Base-by-base conservation (phyloP, 2,888 invertebrate genomes). In the Melikaiella ostensackeni region DNA sequence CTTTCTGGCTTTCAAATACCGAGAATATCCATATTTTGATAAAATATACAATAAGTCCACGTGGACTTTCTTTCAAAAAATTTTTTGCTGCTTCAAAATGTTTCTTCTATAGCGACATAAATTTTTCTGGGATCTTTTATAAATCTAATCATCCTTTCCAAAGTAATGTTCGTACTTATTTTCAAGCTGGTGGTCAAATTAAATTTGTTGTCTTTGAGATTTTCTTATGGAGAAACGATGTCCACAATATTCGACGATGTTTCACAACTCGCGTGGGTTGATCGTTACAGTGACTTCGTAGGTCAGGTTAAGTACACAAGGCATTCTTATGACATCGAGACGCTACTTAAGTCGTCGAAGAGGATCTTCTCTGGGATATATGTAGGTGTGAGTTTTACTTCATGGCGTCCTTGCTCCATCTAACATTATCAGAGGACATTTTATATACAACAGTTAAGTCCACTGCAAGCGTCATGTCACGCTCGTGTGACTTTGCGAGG, bases 391-490 rank as follows among this genome's bases (percentile, higher is more conserved):
- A 79, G 75, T 75, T 70, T 81, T 81, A 84, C 82, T 80, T 83
- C 80, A 79, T 82, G 86, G 86, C 85, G 87, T 88, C 88, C 86
- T 88, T 88, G 86, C 84, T 75, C 77, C 85, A 82, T 84, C 86
- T 83, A 83, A 86, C 87, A 85, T 79, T 73, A 70, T 82, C 77
- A 79, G 81, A 85, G 83, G 82, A 85, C 82, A 80, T 85, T 84
- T 86, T 82, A 84, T 82, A 83, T 81, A 80, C 30, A 30, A 30
- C 2, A 38, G 38, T 38, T 13, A 77, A 82, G 79, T 80, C 79
- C 77, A 76, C 81, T 78, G 75, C 77, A 63, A 77, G 79, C 84
- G 84, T 83, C 82, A 84, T 83, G 84, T 83, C 82, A 84, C 82
- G 82, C 82, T 86, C 79, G 79, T 79, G 79, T 79, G 77, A 80